A percentile compares a stretch with the other conserved stretches of the same genome.
Conservation (phyloP, 2,113 vertebrate genomes). For the Hepsetus odoe region DNA sequence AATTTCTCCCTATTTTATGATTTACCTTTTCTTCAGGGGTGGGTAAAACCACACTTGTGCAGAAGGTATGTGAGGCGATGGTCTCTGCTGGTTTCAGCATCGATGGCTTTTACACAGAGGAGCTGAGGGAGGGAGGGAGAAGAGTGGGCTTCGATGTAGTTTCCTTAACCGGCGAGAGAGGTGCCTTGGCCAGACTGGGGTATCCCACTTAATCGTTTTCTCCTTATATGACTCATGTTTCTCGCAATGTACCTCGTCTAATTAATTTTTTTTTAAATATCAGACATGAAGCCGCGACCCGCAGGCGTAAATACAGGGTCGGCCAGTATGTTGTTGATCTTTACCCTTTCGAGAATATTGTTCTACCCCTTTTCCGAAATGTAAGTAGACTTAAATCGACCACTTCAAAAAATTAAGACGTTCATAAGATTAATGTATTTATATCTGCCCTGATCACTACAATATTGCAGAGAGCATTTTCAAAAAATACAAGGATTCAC, state of each 20-base stretch:
- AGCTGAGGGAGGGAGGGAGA: slow-evolving; percentile 85
- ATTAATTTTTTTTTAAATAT: slow-evolving; percentile 34
- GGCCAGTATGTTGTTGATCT: slow-evolving; percentile 91
- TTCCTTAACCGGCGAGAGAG: slow-evolving; percentile 84
- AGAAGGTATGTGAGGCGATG: slow-evolving; percentile 83
- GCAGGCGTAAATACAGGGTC: slow-evolving; percentile 78
- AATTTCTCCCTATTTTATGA: no score
- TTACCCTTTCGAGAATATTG: slow-evolving; percentile 86
- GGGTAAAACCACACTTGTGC: slow-evolving; percentile 94
- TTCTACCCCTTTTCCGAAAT: slow-evolving; percentile 84
- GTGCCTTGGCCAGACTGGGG: slow-evolving; percentile 88
- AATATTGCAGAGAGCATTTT: no score
- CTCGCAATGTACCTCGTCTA: slow-evolving; percentile 41
- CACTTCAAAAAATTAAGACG: no score
- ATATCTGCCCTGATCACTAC: no score
- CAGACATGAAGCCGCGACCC: slow-evolving; percentile 61
- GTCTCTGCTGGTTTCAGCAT: slow-evolving; percentile 74
- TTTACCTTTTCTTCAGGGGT: slow-evolving; percentile 83
- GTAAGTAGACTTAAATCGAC: slow-evolving; percentile 75
- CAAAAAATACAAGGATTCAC: no score
- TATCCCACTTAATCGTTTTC: slow-evolving; percentile 60
- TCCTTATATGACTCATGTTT: slow-evolving; percentile 11
- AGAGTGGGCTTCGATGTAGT: slow-evolving; percentile 95
- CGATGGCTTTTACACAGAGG: slow-evolving; percentile 96
- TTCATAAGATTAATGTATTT: no score